Conservation (phyloP, 2,888 invertebrate genomes). For the Xestoiulus laeticollis region DNA sequence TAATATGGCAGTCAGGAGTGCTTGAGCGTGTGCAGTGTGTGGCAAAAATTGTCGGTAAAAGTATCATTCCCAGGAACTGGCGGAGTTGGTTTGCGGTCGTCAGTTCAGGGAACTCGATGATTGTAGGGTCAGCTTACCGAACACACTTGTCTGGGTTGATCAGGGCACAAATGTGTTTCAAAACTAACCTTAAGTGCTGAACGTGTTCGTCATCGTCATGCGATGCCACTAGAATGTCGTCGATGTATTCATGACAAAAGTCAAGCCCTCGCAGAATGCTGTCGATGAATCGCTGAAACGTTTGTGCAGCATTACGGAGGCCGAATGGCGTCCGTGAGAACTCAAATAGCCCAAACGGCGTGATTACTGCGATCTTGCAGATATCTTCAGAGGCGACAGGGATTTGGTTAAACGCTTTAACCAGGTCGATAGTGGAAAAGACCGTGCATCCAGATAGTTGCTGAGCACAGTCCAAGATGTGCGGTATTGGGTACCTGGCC, state of each 20-base stretch:
- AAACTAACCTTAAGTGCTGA: slow-evolving; percentile 58
- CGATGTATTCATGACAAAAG: slow-evolving; percentile 52
- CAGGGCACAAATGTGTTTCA: background rate
- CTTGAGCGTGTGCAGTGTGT: too few species aligned
- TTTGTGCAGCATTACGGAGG: slow-evolving; percentile 50
- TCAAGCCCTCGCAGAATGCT: slow-evolving; percentile 50
- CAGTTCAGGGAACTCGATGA: too few species aligned
- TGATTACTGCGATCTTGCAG: background rate
- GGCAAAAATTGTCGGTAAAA: too few species aligned
- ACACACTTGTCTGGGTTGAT: too few species aligned
- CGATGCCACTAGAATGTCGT: slow-evolving; percentile 57
- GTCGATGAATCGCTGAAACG: slow-evolving; percentile 51
- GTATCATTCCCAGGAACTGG: too few species aligned
- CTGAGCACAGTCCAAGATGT: background rate
- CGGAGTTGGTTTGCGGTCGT: too few species aligned
- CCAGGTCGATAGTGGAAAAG: background rate
- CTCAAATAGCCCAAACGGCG: slow-evolving; percentile 48
- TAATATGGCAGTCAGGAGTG: too few species aligned
- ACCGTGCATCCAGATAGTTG: background rate
- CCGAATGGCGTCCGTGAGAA: slow-evolving; percentile 56
- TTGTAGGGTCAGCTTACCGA: too few species aligned
- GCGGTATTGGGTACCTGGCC: background rate
- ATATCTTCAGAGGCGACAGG: background rate
- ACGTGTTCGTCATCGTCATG: slow-evolving; percentile 60
- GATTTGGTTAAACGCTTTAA: background rate